Base-by-base conservation (phyloP, 23 tunicate genomes). In the Halocynthia roretzi region DNA sequence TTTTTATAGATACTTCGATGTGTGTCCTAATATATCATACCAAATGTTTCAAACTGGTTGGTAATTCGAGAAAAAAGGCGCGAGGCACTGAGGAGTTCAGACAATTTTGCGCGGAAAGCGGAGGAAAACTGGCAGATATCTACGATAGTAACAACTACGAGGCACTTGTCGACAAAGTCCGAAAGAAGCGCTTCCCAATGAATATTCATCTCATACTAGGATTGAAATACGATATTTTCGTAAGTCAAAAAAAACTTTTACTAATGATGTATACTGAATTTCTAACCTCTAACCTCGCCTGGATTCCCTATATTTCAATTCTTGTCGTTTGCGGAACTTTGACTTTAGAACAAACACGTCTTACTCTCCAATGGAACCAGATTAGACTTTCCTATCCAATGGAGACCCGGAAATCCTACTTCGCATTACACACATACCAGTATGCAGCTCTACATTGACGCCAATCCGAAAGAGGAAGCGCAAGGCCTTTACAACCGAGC, bases 401-500 rank as follows among this genome's bases (percentile, higher is more conserved):
- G 78, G 78, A 74, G 78, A 74, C 62, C 78, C 21, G 78, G 40
- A 0, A 74, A 54, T 19, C 78, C 78, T 11, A 74, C 78, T 8
- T 50, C 19, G 6, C 78, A 74, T 4, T 64, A 62, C 10, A 53
- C 78, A 8, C 78, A 74, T 56, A 74, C 78, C 18, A 49, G 23
- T 21, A 53, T 74, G 8, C 78, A 74, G 17, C 17, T 74, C 12
- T 74, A 52, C 78, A 54, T 74, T 22, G 56, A 54, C 14, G 31
- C 56, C 5, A n/a, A 74, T n/a, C 60, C 21, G 2, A 20, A 54
- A 8, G 15, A 11, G 11, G n/a, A 11, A 9, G 60, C 50, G 31
- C 78, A 74, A 54, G 78, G 78, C 12, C 17, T 74, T 8, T 74
- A 74, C 78, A 74, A 74, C 78, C 20, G 78, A 54, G 78, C 78